Evolutionary conservation across 2,113 vertebrate species (phyloP).

Genomic region (Platichthys flesus): DNA sequence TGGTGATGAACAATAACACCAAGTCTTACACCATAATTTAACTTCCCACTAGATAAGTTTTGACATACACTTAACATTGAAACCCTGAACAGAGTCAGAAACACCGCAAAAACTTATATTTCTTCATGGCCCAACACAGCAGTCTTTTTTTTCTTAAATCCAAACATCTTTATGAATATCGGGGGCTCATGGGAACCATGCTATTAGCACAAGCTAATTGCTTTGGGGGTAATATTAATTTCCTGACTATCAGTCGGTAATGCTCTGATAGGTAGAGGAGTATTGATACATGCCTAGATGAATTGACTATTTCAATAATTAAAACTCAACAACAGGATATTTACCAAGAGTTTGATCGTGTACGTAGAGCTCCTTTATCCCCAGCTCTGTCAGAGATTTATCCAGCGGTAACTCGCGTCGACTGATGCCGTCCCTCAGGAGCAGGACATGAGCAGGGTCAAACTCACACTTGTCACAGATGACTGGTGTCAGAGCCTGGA

Average conservation of each 20-base stretch:
- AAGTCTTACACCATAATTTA: not conserved
- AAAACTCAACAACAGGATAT: not conserved
- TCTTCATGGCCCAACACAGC: no score
- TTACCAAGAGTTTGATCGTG: slow-evolving; percentile 92
- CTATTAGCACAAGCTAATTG: no score
- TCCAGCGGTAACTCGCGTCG: slow-evolving; percentile 90
- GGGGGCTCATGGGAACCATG: no score
- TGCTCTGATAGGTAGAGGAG: no score
- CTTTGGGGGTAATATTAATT: no score
- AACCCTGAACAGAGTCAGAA: not conserved
- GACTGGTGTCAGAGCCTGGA: slow-evolving; percentile 86
- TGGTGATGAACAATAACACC: slow-evolving; percentile 5
- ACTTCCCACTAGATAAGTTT: slow-evolving; percentile 4
- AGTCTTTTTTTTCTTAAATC: no score
- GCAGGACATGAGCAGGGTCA: slow-evolving; percentile 86
- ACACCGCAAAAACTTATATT: no score
- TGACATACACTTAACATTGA: not conserved
- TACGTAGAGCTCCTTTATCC: slow-evolving; percentile 92
- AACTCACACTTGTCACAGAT: slow-evolving; percentile 98
- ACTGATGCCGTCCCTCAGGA: slow-evolving; percentile 87
- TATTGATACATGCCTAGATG: no score
- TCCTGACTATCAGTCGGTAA: no score
- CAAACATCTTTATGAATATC: no score
- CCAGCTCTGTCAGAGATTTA: slow-evolving; percentile 89
- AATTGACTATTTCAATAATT: no score